Conservation (phyloP, 2,113 vertebrate genomes). For the Ophthalmolycus amberensis region DNA sequence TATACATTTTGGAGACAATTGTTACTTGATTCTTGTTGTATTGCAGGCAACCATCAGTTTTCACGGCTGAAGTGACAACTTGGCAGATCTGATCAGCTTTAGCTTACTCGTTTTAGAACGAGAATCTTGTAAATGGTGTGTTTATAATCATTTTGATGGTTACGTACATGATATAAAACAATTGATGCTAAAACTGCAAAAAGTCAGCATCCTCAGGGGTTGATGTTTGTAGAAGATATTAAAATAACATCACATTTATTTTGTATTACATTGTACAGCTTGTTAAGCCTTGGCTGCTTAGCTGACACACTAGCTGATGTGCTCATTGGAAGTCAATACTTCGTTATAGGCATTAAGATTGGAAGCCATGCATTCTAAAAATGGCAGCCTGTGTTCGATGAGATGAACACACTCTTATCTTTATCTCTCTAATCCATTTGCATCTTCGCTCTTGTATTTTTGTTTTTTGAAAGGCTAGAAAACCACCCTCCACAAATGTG, state of each 20-base stretch:
- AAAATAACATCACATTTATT: background rate
- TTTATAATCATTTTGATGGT: background rate
- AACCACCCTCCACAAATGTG: background rate
- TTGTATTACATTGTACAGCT: background rate
- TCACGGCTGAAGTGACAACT: background rate
- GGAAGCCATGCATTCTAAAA: background rate
- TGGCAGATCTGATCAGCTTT: background rate
- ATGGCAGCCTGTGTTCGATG: background rate
- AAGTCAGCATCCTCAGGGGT: background rate
- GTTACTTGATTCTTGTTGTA: background rate
- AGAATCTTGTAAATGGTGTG: background rate
- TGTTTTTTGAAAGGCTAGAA: background rate
- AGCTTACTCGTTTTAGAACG: background rate
- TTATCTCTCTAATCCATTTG: background rate
- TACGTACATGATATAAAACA: background rate
- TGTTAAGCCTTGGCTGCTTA: background rate
- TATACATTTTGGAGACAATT: background rate
- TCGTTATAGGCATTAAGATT: background rate
- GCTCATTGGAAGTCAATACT: background rate
- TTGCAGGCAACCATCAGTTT: background rate
- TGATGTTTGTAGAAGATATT: background rate
- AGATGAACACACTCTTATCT: background rate
- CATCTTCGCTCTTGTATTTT: background rate
- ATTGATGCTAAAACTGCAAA: background rate
- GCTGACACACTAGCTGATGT: background rate